These are phyloP conservation scores for Microplitis demolitor DNA, from an alignment of 1,140 invertebrate genomes.

Conservation along the genomic window DNA sequence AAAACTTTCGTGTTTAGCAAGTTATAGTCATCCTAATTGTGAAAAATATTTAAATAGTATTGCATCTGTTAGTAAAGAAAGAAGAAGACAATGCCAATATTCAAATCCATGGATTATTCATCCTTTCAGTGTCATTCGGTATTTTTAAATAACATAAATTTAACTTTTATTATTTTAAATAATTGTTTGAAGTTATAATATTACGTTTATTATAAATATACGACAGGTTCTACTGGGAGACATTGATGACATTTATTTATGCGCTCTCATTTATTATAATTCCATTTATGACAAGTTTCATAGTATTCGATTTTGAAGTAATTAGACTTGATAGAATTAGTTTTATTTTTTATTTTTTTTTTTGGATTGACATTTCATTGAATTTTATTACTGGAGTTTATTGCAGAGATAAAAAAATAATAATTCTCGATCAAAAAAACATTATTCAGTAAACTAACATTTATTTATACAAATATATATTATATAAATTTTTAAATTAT, in stretches of 20 bases:
- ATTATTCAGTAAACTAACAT: constrained; percentile 44
- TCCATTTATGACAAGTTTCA: constrained; percentile 49
- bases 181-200: background rate
- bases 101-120: constrained; percentile 51
- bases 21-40: constrained; percentile 39
- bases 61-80: constrained; percentile 42
- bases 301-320: constrained; percentile 44
- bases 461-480: background rate
- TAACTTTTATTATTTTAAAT: background rate
- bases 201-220: no score
- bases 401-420: constrained; percentile 25
- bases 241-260: constrained; percentile 44
- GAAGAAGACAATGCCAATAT: constrained; percentile 33
- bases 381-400: constrained; percentile 49
- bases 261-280: constrained; percentile 46
- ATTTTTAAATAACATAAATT: background rate
- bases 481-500: background rate
- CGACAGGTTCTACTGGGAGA: constrained; percentile 52
- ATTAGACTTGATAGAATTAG: constrained; percentile 43
- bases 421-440: constrained; percentile 40
- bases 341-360: constrained; percentile 46
- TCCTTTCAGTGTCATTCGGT: constrained; percentile 51
- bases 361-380: constrained; percentile 49
- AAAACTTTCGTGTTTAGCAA: constrained; percentile 24
- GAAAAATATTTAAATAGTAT: constrained; percentile 40